Evolutionary conservation across 2,797 vertebrate genomes (phyloP), one percentile per base, ranked within the genome.

Genomic region (Pangasius sanitwongsei): DNA sequence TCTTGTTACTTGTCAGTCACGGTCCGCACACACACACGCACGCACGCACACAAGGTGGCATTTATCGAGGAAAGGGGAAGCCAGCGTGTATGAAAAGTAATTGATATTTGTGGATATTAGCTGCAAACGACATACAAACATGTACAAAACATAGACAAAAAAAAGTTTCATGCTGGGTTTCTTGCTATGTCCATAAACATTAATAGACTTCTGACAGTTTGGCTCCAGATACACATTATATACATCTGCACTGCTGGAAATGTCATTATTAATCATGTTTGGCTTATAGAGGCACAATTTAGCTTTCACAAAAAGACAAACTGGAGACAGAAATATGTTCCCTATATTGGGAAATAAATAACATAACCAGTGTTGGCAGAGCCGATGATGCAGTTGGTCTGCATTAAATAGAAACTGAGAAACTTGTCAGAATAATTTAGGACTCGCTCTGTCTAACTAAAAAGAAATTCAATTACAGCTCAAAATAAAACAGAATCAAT

Each of bases 301-400:
- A 48, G 83, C 91, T 88, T 92, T 93, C 37, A 90, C 91, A 92
- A 92, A 89, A 89, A 90, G 88, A 88, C 91, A 89, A 83, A 92
- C 91, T 80, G 61, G 84, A 83, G 59, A 82, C 18, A 81, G 89
- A 93, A 92, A 93, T 91, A 91, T 91, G 88, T 90, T 93, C 81
- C 83, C 77, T 0, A 67, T 85, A 91, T 93, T 93, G 90, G 92
- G 94, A 95, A 95, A 95, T 93, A 94, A 92, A 94, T 94, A 92
- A 93, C 89, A 92, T 92, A 92, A 93, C 92, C 90, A 89, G 87
- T 90, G 89, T 93, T 93, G 93, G 91, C 93, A 91, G 91, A 87
- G 83, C 91, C 92, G 92, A 94, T 90, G 90, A 92, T 91, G 89
- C 89, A 87, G 92, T 93, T 87, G 90, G 91, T 93, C 86, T 59